Percentiles rank a stretch among this genome's conserved stretches.
Conservation (phyloP, 2,113 vertebrate genomes). For the Sialia sialis region DNA sequence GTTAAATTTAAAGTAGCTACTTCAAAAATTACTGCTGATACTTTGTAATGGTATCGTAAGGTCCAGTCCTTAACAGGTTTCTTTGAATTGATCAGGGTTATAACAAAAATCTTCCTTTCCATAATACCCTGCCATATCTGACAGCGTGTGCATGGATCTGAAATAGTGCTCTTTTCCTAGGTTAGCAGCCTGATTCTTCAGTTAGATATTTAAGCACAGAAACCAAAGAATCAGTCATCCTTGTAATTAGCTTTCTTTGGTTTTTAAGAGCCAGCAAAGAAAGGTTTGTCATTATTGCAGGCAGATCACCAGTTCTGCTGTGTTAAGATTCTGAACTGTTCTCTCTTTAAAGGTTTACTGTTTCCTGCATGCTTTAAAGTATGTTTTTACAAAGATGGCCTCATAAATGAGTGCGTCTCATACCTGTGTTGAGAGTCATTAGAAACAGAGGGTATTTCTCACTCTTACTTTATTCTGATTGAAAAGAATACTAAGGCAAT, state of each 20-base stretch:
- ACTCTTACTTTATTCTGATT: neutral
- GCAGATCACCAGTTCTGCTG: neutral
- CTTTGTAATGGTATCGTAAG: neutral
- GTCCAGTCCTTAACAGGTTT: neutral
- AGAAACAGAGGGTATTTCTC: neutral
- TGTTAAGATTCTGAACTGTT: neutral
- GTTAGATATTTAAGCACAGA: neutral
- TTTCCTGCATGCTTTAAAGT: neutral
- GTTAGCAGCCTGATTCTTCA: neutral
- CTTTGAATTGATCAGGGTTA: neutral
- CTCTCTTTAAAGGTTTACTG: neutral
- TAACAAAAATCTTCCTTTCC: neutral
- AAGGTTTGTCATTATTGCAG: neutral
- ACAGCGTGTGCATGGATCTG: neutral
- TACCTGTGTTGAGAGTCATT: neutral
- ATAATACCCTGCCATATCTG: neutral
- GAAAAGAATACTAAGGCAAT: neutral
- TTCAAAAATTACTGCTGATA: neutral
- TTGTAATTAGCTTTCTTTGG: neutral
- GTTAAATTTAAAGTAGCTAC: neutral
- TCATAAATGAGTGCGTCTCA: neutral
- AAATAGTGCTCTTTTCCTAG: neutral
- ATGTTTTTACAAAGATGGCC: neutral
- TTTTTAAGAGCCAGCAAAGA: neutral
- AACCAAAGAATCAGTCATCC: neutral